Evolutionary conservation across 2,888 invertebrate species (phyloP), one percentile per base, ranked within the genome.

Genomic region (Drosophila emarginata): DNA sequence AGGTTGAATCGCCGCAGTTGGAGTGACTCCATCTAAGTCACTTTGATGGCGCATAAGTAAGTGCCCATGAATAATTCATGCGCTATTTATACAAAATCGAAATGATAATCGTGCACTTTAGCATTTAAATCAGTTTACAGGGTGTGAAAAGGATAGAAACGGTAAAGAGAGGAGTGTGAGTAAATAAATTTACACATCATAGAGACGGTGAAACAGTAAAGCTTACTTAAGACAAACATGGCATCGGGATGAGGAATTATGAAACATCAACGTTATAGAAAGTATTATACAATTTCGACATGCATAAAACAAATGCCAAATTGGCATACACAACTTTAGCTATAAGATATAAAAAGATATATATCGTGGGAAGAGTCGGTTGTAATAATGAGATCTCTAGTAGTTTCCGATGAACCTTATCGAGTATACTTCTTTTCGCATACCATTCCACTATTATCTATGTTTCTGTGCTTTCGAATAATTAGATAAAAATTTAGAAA

Each of bases 11-110:
- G 26, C 6, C 12, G 21, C 15, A 64, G 67, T 50, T 32, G 73
- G 57, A 68, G 67, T 68, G 74, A 65, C 68, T 72, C 74, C 74
- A 81, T 77, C 66, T 68, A 79, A 86, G 77, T 79, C 83, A 77
- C 83, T 86, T 86, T 86, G 86, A 86, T 86, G 82, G 80, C 77
- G 86, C 86, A 83, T 82, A 82, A 82, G 79, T 86, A 82, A 82
- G 86, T 76, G 83, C 45, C 76, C 65, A 86, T 83, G 82, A 83
- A 83, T 83, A 64, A 83, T 83, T 83, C 82, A 83, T 83, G 70
- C 60, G 63, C 77, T 79, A 79, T 83, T 86, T 86, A 83, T 79
- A 83, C 83, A 79, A 88, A 83, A 88, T 83, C 83, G 88, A 83
- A 83, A 83, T 87, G 83, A 87, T 83, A 83, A 83, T 83, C 83